Evolutionary conservation across 1,140 invertebrate genomes (phyloP).

Genomic region (Aphidius gifuensis): DNA sequence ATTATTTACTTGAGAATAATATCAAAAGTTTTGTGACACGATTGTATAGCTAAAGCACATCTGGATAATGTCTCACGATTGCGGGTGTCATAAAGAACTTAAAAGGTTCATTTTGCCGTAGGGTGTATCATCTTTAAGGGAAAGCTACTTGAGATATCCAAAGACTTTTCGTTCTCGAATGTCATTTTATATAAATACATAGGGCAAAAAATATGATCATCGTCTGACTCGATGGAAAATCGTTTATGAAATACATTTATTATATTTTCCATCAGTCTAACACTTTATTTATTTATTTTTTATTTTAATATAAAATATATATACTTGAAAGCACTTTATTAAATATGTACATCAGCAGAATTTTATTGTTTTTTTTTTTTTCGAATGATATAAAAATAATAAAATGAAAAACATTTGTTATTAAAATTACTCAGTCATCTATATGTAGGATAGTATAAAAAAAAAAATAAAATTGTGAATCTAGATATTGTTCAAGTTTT

Average conservation of each 20-base stretch:
- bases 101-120: slow-evolving; percentile 9
- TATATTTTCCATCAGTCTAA: not conserved
- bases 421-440: too few species aligned
- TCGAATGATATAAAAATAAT: too few species aligned
- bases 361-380: too few species aligned
- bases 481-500: too few species aligned
- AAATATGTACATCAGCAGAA: not conserved
- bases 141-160: slow-evolving; percentile 6
- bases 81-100: slow-evolving; percentile 17
- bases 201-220: too few species aligned
- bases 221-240: too few species aligned
- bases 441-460: too few species aligned
- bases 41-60: slow-evolving; percentile 1
- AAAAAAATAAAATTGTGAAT: too few species aligned
- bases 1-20: too few species aligned
- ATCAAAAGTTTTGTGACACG: not conserved
- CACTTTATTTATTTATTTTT: slow-evolving; percentile 5
- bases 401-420: too few species aligned
- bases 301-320: slow-evolving; percentile 6
- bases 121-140: not conserved
- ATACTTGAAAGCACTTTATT: slow-evolving; percentile 10
- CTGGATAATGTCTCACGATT: slow-evolving; percentile 17
- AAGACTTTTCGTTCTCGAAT: not conserved
- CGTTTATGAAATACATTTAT: too few species aligned
- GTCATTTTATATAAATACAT: too few species aligned